Conservation (phyloP, 2,888 invertebrate species). For the Macrophya annulata region DNA sequence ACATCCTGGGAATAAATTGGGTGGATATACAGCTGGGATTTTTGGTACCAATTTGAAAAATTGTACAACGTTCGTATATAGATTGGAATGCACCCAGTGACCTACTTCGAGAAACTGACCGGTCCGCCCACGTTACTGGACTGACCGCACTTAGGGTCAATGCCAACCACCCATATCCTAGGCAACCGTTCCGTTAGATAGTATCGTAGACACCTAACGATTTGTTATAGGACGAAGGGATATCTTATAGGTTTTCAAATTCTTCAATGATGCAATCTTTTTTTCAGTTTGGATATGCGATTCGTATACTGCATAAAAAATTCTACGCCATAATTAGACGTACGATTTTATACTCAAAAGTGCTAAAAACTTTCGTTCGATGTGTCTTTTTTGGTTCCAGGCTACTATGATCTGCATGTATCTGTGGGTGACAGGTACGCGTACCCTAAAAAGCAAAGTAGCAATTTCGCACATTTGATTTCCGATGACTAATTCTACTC, state of each 20-base stretch:
- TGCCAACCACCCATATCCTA: conserved; percentile 69
- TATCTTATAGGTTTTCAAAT: neutral
- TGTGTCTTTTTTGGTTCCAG: neutral
- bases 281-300: too few species aligned
- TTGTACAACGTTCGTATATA: neutral
- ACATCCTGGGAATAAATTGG: neutral
- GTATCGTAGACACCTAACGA: conserved; percentile 24
- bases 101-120: conserved; percentile 76
- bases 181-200: conserved; percentile 38
- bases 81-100: conserved; percentile 62
- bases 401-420: neutral
- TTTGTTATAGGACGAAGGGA: neutral
- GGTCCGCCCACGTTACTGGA: conserved; percentile 75
- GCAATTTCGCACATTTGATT: neutral
- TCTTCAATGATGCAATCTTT: too few species aligned
- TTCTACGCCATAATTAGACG: neutral
- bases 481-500: conserved; percentile 39
- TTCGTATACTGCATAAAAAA: neutral
- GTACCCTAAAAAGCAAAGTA: neutral
- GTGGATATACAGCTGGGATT: neutral
- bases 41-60: conserved; percentile 2
- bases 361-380: neutral
- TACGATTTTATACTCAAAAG: neutral
- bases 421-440: neutral
- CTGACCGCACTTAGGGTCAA: conserved; percentile 75